Evolutionary conservation across 92 coral and sea anemone genomes (phyloP), one percentile per base, ranked within the genome.

Genomic region (Diadumene lineata): DNA sequence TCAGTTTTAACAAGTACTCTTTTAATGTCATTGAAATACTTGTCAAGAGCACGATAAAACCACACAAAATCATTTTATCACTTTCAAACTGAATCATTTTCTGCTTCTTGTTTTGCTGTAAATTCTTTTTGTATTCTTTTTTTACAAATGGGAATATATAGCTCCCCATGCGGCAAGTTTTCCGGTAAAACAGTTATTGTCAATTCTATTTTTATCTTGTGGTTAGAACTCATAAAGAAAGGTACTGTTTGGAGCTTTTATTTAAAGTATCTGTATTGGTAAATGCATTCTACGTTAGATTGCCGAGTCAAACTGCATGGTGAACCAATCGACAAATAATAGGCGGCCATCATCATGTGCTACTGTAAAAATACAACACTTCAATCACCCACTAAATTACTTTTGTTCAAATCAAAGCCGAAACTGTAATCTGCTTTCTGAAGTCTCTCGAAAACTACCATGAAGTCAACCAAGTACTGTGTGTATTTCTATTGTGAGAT

Each of bases 201-300:
- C 22, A 30, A 4, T 28, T 16, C 7, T 62, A 28, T 62, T 62
- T 62, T 62, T 4, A n/a, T 2, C n/a, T 62, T 62, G 68, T 62
- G 58, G 58, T 53, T 53, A 53, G 58, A 9, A 9, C 15, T 2
- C 11, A 19, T 62, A 30, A 28, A 28, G 68, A 28, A 62, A 29
- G 11, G 19, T 15, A 13, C 6, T 27, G 21, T 31, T 23, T 53
- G 60, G 7, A 15, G 29, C 10, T 23, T 13, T 15, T 27, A 28
- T 15, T 62, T 11, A n/a, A 66, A 66, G 51, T 66, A 43, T 34
- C 51, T 34, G n/a, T n/a, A 34, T 66, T 34, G 1, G 32, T 19
- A 21, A 15, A 34, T 66, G 30, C 43, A 66, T 66, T 66, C 21
- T 30, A 29, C 29, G 31, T 64, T 64, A 64, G 69, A 64, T 64